Conservation (phyloP, 1,140 invertebrate genomes). For the Drosophila bipectinata region DNA sequence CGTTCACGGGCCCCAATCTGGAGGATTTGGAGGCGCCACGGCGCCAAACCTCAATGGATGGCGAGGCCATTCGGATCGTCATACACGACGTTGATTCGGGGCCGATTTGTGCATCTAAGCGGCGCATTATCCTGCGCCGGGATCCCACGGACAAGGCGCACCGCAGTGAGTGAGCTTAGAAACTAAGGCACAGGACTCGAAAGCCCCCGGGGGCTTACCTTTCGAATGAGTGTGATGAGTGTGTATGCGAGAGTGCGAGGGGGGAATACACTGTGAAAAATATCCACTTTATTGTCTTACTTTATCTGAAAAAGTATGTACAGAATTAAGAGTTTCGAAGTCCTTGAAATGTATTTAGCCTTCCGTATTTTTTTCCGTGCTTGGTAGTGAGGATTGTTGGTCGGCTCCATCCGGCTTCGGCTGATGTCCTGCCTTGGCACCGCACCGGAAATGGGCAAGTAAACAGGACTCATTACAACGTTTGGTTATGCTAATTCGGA, state of each 20-base stretch:
- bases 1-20: constrained; percentile 85
- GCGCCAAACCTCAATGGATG: constrained; percentile 93
- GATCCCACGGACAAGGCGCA: constrained; percentile 93
- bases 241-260: neutral
- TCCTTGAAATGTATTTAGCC: neutral
- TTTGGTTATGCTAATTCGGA: constrained; percentile 79
- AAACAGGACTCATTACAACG: constrained; percentile 80
- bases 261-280: constrained; percentile 19
- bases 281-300: too few species aligned
- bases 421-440: constrained; percentile 39
- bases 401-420: constrained; percentile 40
- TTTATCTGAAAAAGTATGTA: too few species aligned
- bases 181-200: constrained; percentile 14
- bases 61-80: constrained; percentile 95
- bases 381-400: constrained; percentile 22
- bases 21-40: constrained; percentile 87
- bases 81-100: constrained; percentile 95
- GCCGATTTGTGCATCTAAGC: constrained; percentile 87
- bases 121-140: constrained; percentile 89
- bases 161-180: constrained; percentile 88
- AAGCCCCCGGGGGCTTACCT: constrained; percentile 20
- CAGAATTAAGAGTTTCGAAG: neutral
- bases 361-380: neutral
- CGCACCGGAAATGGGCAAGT: constrained; percentile 77
- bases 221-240: constrained; percentile 16